Conservation (phyloP, 2,113 vertebrate species). For the Microtus pennsylvanicus region DNA sequence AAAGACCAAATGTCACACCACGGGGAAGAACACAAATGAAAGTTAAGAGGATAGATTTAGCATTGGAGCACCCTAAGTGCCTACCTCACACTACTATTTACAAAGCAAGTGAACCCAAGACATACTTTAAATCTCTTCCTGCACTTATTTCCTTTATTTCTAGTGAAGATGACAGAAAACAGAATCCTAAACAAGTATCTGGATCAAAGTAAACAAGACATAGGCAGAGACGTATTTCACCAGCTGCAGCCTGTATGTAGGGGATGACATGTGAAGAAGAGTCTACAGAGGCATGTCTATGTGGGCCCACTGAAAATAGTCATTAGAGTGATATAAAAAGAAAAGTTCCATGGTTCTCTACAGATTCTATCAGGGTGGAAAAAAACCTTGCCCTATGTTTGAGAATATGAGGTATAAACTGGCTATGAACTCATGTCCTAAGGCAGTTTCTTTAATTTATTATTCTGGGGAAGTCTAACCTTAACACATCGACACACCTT, state of each 20-base stretch:
- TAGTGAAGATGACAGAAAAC: neutral
- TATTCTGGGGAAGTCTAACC: neutral
- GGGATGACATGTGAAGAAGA: no score
- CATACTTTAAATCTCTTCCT: neutral
- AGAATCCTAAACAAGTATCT: neutral
- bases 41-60: neutral
- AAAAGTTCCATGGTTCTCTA: neutral
- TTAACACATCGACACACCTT: neutral
- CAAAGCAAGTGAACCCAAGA: neutral
- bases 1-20: neutral
- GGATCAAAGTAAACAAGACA: neutral
- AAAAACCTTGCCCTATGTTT: neutral
- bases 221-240: no score
- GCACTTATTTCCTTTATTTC: neutral
- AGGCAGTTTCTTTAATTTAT: neutral
- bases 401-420: no score
- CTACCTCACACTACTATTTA: neutral
- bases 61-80: neutral
- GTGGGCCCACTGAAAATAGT: accelerated
- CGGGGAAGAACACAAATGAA: neutral
- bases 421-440: neutral
- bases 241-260: neutral
- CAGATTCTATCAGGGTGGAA: accelerated
- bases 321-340: neutral
- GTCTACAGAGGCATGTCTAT: accelerated